phyloP scores from a whole-genome alignment of 2,113 vertebrate genomes.

The Nipponia nippon region DNA sequence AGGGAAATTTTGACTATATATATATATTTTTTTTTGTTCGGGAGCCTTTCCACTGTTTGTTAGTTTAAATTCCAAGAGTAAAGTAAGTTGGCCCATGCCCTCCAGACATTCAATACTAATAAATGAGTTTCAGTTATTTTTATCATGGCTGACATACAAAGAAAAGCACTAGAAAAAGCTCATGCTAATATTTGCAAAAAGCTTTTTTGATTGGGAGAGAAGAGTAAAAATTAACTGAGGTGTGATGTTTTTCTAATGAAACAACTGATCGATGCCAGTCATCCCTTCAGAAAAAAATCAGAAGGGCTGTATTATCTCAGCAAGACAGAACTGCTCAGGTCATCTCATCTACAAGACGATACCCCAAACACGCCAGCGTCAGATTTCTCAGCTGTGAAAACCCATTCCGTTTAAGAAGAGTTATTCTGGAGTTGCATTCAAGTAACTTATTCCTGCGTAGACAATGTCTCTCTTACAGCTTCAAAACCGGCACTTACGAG shows the following conservation, averaged over 20 bases:
- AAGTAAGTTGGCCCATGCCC: background rate
- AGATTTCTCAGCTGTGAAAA: background rate
- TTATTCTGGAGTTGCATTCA: background rate
- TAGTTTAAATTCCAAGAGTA: background rate
- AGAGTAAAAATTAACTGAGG: background rate
- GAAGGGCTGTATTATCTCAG: background rate
- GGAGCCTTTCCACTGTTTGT: background rate
- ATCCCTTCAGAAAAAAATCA: background rate
- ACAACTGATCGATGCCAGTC: background rate
- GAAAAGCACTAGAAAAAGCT: background rate
- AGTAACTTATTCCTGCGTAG: background rate
- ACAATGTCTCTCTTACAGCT: background rate
- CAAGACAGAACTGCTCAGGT: background rate
- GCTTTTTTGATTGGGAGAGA: background rate
- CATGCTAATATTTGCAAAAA: background rate
- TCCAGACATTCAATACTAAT: background rate
- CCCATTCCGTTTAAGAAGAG: background rate
- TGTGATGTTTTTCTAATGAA: background rate
- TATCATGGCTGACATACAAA: background rate
- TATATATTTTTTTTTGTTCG: background rate
- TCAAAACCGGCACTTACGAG: conserved; percentile 80
- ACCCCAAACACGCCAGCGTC: background rate
- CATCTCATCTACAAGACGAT: background rate
- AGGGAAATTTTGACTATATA: background rate
- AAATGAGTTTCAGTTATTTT: background rate